A percentile compares a stretch with the other conserved stretches of the same genome.
Evolutionary conservation across 2,113 vertebrate genomes (phyloP).

Genomic region (Anoplopoma fimbria): DNA sequence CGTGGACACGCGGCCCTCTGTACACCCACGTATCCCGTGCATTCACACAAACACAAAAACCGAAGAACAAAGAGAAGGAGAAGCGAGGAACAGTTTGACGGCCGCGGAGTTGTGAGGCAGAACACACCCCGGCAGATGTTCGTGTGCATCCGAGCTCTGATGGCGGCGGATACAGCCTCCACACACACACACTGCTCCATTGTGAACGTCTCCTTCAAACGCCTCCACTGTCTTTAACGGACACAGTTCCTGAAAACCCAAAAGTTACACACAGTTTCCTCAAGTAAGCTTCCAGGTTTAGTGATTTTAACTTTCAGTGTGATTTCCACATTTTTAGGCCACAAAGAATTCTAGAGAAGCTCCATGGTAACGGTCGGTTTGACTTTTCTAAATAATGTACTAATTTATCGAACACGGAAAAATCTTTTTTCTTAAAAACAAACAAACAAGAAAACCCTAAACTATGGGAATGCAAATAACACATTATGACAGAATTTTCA

Average conservation of each 20-base stretch:
- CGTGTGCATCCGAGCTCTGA: background rate
- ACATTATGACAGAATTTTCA: background rate
- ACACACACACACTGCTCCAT: slow-evolving; percentile 17
- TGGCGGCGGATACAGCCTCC: background rate
- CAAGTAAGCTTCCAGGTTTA: background rate
- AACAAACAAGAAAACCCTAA: background rate
- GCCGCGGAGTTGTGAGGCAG: slow-evolving; percentile 7
- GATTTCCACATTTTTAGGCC: background rate
- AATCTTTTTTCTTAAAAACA: background rate
- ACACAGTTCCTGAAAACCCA: background rate
- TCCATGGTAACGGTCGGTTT: background rate
- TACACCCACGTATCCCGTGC: slow-evolving; percentile 16
- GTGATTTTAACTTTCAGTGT: background rate
- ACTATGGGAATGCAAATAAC: background rate
- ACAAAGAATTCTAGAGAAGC: background rate
- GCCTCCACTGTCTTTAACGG: background rate
- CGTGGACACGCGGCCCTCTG: slow-evolving; percentile 5
- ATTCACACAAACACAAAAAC: background rate
- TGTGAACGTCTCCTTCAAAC: slow-evolving; percentile 6
- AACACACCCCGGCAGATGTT: slow-evolving; percentile 42
- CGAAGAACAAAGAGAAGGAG: slow-evolving; percentile 16
- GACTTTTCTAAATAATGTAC: background rate
- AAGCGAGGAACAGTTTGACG: background rate
- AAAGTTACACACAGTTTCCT: background rate
- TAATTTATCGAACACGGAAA: background rate